Base-by-base conservation (phyloP, 2,888 invertebrate genomes). In the Drosophila stalkeri region DNA sequence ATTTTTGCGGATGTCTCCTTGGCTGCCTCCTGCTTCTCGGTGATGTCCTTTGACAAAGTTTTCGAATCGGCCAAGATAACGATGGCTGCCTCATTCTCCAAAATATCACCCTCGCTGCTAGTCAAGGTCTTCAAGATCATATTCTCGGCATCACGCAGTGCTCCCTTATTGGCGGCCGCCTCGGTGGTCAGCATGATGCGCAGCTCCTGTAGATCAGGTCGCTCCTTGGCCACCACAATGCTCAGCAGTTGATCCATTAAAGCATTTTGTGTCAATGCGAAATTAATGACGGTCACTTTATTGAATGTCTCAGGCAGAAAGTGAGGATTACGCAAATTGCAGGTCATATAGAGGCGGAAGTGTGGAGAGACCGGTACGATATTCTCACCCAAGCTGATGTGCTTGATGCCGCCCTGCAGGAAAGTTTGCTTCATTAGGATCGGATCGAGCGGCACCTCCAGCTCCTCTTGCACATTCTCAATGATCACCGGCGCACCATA, bases 21-120 rank as follows among this genome's bases (percentile, higher is more conserved):
- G 14, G 97, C 97, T 61, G 97, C 95, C 82, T 95, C 95, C 76
- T 98, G 97, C 94, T 98, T 98, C 79, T 96, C 95, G 76, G 95
- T 95, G 71, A 98, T 98, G 89, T 97, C 97, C 66, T 95, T 95
- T 0, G 98, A 96, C 43, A 98, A 93, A 11, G 94, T 92, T 93
- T 98, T 98, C 0, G 98, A 98, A 5, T 97, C 96, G 91, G 97
- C 97, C 52, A 98, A 94, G 71, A 98, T 96, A 92, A 97, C 95
- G 80, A 98, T 97, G 4, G 98, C 98, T 5, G 95, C 95, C 93
- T 98, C 98, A 92, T 98, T 97, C 93, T 98, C 98, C 72, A 98
- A 94, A 90, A 98, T 98, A 91, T 98, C 97, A 3, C 98, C 97
- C 91, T 97, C 96, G 2, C 96, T 94, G 89, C 96, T 95, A 49